Evolutionary conservation across 1,140 invertebrate genomes (phyloP), one percentile per base, ranked within the genome.

Genomic region (Acromyrmex heyeri): DNA sequence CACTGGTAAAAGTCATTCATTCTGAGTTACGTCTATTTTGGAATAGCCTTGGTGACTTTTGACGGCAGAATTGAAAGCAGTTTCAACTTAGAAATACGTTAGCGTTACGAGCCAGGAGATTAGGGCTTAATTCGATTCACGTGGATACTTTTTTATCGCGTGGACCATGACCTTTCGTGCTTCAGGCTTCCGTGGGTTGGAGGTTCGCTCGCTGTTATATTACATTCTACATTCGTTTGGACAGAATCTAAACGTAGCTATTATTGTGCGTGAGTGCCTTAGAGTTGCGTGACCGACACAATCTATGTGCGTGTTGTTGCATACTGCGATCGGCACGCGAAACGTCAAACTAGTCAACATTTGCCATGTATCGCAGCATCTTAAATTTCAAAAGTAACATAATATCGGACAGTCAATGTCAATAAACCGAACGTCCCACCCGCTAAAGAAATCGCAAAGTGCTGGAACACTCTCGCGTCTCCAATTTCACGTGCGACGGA

Each of bases 231-330:
- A 18, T 65, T 83, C 55, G 81, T 8, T 30, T 21, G 34, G 48
- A 64, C 70, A 30, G 53, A 87, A 87, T 38, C 61, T 76, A 87
- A 85, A 57, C 76, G 79, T 18, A n/a, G 18, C 83, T 89, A 90
- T 91, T 91, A 91, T 90, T 87, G 88, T 73, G 78, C 85, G 88
- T 86, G 79, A 57, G 57, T 69, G 21, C 18, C 48, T 86, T 85
- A 81, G 90, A 93, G 88, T 92, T 88, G 88, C 86, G 87, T 86
- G 87, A 48, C 76, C 72, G 82, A 55, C 83, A 70, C 62, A 85
- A 57, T 1, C n/a, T 57, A 21, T 8, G n/a, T n/a, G 7, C n/a
- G 7, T 57, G 55, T n/a, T 10, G 55, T 59, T 27, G 61, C 48
- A 79, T 18, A 44, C 44, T 14, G 27, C 27, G 18, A 64, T 62